Base-by-base conservation (phyloP, 2,113 vertebrate species). In the Mixornis gularis region DNA sequence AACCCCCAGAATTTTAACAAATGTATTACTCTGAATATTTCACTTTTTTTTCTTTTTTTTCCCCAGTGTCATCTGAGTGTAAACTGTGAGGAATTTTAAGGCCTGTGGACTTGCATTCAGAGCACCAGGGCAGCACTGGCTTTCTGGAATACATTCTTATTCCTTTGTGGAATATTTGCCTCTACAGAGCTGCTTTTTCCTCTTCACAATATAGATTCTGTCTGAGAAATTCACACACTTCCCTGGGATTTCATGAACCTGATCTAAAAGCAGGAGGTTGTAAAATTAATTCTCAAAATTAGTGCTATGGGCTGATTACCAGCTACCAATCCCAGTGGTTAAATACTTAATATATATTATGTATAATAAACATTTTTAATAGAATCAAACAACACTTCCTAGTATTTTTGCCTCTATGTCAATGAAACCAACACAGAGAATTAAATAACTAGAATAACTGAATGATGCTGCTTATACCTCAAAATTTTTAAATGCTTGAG, bases 11-110 rank as follows among this genome's bases (percentile, higher is more conserved):
- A 32, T 66, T 66, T 66, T 46, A 69, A 91, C 83, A 93, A 94
- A 89, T 95, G 93, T 94, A 95, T 97, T 97, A 97, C 94, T 96
- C 93, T 66, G 70, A 83, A 77, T 95, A 79, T 93, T 96, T 91
- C 73, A 73, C 73, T 29, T 68, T 90, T 9, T 9, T 29, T 9
- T 12, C 2, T 56, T 17, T 43, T 53, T 19, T 19, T 43, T 9
- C 8, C 9, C 18, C 8, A 12, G 7, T 9, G 2, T 44, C 38
- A 40, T 73, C 44, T 52, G 32, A 52, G 30, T 51, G 36, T 29
- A 77, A 63, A 32, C 20, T 74, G 73, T 60, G 53, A 79, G 62
- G 48, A 80, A 68, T 92, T 96, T 87, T n/a, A 91, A 78, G 65
- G 44, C 72, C 43, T 65, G 48, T 21, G n/a, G 38, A 25, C 7